A percentile compares a stretch with the other conserved stretches of the same genome.
phyloP scores from a whole-genome alignment of 2,113 vertebrate genomes.

The Lampris megalopsis region DNA sequence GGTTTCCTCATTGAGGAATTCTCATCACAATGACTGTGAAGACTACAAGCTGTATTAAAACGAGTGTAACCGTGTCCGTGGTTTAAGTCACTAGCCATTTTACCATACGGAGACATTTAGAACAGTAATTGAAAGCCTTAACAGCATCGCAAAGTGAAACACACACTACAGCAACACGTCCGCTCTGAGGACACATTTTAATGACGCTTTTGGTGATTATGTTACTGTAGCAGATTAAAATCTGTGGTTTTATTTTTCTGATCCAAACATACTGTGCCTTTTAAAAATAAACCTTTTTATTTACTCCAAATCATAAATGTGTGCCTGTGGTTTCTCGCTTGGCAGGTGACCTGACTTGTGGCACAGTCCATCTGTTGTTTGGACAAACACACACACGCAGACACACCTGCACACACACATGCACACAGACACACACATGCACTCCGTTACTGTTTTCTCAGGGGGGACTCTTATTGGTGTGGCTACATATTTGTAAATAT shows the following conservation, averaged over 20 bases:
- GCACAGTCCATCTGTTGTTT: constrained; percentile 39
- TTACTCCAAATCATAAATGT: constrained; percentile 22
- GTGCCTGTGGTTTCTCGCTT: constrained; percentile 34
- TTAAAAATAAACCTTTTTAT: constrained; percentile 56
- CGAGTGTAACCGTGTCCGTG: neutral
- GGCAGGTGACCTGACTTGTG: constrained; percentile 28
- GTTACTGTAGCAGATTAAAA: neutral
- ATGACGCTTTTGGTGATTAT: neutral
- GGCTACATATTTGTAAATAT: too few species aligned
- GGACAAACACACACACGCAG: neutral
- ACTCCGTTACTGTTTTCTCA: constrained; percentile 20
- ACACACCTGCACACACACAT: too few species aligned
- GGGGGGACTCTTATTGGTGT: neutral
- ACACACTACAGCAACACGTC: neutral
- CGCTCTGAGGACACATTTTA: neutral
- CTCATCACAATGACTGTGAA: too few species aligned
- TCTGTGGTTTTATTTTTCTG: neutral
- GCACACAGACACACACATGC: too few species aligned
- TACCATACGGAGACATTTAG: too few species aligned
- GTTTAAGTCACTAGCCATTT: neutral
- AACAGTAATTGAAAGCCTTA: too few species aligned
- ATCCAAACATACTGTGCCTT: constrained; percentile 23
- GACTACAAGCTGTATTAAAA: neutral
- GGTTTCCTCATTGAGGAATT: too few species aligned
- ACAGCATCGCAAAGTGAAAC: too few species aligned